Evolutionary conservation across 1,140 invertebrate genomes (phyloP), one percentile per base, ranked within the genome.

Genomic region (Caenorhabditis briggsae): DNA sequence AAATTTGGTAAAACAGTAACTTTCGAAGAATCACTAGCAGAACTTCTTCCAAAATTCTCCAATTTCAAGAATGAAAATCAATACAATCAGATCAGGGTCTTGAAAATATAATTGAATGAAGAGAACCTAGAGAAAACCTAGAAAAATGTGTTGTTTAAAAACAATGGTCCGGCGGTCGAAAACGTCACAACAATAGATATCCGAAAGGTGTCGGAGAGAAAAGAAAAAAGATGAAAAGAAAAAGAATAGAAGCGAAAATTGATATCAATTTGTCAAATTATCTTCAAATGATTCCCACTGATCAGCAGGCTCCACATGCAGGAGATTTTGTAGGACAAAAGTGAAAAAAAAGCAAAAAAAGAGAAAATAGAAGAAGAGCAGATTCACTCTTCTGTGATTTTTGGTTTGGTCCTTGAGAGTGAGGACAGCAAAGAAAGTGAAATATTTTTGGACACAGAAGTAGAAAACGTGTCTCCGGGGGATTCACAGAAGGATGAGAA

Each of bases 251-350:
- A 12, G 50, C 14, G 46, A n/a, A 74, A 74, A 78, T 78, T 78
- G 9, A 78, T 78, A 46, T 50, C 46, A 50, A 78, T 78, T 78
- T 78, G 70, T 78, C 70, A 78, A 78, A 78, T 50, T 78, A 78
- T 78, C 70, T 78, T 65, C 20, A 23, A 33, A 1, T 33, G 33
- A 33, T 33, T 33, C 33, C 33, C 33, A 33, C 33, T 33, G 33
- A 33, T 33, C 33, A 33, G 33, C 33, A 33, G 16, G 56, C 64
- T 78, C 70, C 43, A 78, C 46, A 20, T 50, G 14, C 46, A 53
- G 11, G 9, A 78, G 23, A 48, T 33, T 25, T 61, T 25, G 18
- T 2, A 23, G 59, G 23, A 41, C 23, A 65, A 65, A 65, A 65
- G 61, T 65, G 33, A 65, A 65, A 65, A 65, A 78, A 78, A 43